Evolutionary conservation across 2,113 vertebrate species (phyloP), one percentile per base, ranked within the genome.

Genomic region (Prunella fulvescens): DNA sequence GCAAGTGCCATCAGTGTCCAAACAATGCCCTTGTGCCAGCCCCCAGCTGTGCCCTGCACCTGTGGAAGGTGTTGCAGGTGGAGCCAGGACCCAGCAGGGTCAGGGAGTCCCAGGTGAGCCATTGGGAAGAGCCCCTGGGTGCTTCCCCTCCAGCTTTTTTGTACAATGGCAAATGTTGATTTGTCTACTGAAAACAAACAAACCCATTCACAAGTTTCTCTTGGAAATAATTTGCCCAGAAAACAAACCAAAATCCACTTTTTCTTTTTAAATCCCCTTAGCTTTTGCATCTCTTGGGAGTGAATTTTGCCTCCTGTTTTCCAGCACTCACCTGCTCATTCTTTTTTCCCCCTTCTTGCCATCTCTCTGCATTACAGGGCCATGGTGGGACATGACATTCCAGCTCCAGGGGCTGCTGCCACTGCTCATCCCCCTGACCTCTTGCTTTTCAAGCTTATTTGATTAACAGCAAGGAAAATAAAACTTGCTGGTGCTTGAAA

Each of bases 51-150:
- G 62, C 60, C 65, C 11, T 3, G 22, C 35, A 10, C 17, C 28
- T 48, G 45, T 3, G 70, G 31, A 56, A 47, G 73, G 19, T 19
- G 39, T 6, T 44, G 37, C 45, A 73, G 19, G 33, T 24, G 45
- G 42, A 39, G 17, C 0, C 3, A 40, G 85, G 24, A 22, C 4
- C 19, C 0, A 0, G 23, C 3, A 28, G 35, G 0, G 0, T 3
- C 17, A 31, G 86, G 10, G 39, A 11, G 14, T 31, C 20, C 39
- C 61, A 16, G 51, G 56, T 2, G 1, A 10, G 37, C 5, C 5
- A 1, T 0, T 28, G 62, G 71, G 28, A 60, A 53, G 31, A 65
- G 24, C 20, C 40, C 33, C 29, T 33, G 45, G 35, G 3, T 12
- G 54, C 28, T 10, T 7, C 42, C 31, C 22, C 72, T 56, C 23